These are phyloP conservation scores for Seira ritae DNA, from an alignment of 2,888 invertebrate species.

Conservation along the genomic window DNA sequence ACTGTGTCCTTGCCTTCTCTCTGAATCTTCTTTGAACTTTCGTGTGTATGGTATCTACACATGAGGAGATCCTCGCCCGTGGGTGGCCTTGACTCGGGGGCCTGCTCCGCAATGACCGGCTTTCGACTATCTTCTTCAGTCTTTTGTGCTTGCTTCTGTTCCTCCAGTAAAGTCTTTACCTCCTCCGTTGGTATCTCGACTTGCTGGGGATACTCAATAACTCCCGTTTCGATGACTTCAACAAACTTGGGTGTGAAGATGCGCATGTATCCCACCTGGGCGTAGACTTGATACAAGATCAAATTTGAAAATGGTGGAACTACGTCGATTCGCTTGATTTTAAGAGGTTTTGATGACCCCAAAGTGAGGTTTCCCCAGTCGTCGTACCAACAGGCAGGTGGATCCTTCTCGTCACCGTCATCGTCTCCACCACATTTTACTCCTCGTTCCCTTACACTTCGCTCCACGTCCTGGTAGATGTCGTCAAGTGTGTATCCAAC, in stretches of 20 bases:
- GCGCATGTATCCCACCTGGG: not conserved
- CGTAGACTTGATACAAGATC: constrained; percentile 15
- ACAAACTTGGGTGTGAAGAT: constrained; percentile 25
- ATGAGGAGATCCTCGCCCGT: not conserved
- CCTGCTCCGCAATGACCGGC: not conserved
- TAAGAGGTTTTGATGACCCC: no score
- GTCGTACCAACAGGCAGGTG: not conserved
- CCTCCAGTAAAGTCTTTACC: not conserved
- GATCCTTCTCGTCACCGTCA: not conserved
- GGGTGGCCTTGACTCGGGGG: not conserved
- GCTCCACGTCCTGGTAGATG: constrained; percentile 11
- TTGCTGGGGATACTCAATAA: no score
- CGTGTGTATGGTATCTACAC: not conserved
- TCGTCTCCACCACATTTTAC: no score
- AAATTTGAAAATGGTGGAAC: not conserved
- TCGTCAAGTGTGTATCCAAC: constrained; percentile 37
- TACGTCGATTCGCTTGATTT: not conserved
- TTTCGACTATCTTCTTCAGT: not conserved
- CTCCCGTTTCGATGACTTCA: constrained; percentile 17
- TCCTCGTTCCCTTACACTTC: not conserved
- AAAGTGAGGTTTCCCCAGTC: no score
- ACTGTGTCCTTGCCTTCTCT: not conserved
- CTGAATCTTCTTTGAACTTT: not conserved
- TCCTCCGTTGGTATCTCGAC: constrained; percentile 9
- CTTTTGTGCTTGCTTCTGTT: not conserved